Percentiles rank a stretch among this genome's conserved stretches.
Evolutionary conservation across 2,113 vertebrate genomes (phyloP).

Genomic region (Mormyrus iriodes): DNA sequence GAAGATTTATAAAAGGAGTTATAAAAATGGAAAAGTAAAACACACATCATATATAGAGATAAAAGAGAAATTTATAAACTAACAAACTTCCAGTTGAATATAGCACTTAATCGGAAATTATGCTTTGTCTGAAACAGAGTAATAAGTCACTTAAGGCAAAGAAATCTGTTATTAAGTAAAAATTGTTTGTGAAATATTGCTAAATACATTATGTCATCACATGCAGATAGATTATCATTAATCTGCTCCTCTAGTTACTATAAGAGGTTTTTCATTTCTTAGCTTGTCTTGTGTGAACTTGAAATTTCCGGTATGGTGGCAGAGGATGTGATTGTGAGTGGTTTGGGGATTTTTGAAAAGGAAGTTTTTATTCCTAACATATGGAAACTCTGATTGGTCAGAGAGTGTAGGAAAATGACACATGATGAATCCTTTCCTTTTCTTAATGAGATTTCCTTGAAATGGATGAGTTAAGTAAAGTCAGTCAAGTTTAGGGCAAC

Average conservation of each 20-base stretch:
- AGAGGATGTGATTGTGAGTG: background rate
- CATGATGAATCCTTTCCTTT: constrained; percentile 5
- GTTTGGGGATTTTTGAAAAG: background rate
- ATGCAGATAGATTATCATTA: background rate
- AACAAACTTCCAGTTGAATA: background rate
- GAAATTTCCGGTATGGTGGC: background rate
- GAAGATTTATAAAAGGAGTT: too few species aligned
- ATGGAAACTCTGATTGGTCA: background rate
- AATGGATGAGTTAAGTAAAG: background rate
- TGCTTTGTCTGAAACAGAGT: background rate
- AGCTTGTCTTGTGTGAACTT: background rate
- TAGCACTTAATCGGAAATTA: background rate
- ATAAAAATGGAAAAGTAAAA: too few species aligned
- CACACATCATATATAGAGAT: too few species aligned
- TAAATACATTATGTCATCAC: background rate
- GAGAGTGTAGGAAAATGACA: background rate
- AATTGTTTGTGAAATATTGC: background rate
- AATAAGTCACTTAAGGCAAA: background rate
- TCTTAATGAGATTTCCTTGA: background rate
- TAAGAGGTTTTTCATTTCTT: background rate
- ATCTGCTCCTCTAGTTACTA: background rate
- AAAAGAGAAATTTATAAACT: background rate
- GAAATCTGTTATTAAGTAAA: background rate
- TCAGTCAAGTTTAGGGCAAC: background rate
- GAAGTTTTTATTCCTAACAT: background rate